Base-by-base conservation (phyloP, 2,113 vertebrate genomes). In the Epinephelus moara region DNA sequence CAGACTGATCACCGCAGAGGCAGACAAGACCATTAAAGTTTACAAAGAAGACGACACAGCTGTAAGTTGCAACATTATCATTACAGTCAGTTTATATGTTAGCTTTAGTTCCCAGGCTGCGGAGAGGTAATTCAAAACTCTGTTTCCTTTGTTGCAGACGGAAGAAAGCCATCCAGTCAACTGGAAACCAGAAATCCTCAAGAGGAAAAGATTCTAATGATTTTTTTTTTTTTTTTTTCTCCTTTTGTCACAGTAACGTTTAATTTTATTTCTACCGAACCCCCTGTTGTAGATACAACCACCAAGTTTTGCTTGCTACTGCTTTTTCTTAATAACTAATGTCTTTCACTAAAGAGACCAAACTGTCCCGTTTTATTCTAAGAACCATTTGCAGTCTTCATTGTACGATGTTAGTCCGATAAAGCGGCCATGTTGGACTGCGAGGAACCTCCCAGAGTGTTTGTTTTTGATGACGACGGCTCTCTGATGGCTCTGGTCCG, bases 101-200 rank as follows among this genome's bases (percentile, higher is more conserved):
- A 61, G 5, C 53, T 25, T 37, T 0, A 0, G 9, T 30, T 61
- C 13, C 3, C n/a, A 4, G 0, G 47, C 33, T 27, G 21, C 27
- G 30, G 15, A 13, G 1, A 2, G 25, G 77, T 1, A 55, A 57
- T 3, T 61, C 3, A 62, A 14, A 4, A 59, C n/a, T 70, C 77
- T 77, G 2, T 82, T 64, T 55, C 91, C 77, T 91, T 71, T 89
- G 25, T 50, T 75, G 52, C 95, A 99, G 98, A 99, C 97, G 45
- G 98, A 99, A 95, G 98, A 99, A 95, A 96, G 96, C 59, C 98
- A 99, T 90, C 98, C 98, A 10, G 88, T 99, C 95, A 99, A 96
- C 94, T 99, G 98, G 98, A 99, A 99, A 91, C 98, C 98, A 89
- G 98, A 99, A 94, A 99, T 99, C 89, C 97, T 99, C 92, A 99